phyloP scores from a whole-genome alignment of 2,797 vertebrate genomes.

The Cyprinella venusta region DNA sequence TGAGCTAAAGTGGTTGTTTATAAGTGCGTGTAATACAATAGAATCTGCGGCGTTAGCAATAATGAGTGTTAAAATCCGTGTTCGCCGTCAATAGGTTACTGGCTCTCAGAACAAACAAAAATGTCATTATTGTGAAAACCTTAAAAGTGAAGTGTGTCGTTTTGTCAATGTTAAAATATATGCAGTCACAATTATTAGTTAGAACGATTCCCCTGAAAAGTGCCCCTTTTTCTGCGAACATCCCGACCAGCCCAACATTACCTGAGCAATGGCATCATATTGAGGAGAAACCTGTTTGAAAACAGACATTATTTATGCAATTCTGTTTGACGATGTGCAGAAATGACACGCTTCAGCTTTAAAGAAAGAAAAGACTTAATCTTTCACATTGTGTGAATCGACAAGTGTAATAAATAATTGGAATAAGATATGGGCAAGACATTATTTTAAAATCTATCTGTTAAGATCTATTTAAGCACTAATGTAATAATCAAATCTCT shows the following conservation, averaged over 20 bases:
- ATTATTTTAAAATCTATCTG: background rate
- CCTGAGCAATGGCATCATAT: background rate
- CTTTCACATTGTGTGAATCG: background rate
- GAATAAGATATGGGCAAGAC: background rate
- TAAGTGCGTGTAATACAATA: background rate
- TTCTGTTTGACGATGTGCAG: background rate
- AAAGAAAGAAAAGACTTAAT: background rate
- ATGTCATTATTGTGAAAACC: background rate
- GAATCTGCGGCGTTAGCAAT: background rate
- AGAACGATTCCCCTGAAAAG: background rate
- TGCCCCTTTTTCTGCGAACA: background rate
- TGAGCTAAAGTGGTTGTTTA: slow-evolving; percentile 8
- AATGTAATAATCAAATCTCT: background rate
- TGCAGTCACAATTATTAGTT: background rate
- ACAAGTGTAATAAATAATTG: background rate
- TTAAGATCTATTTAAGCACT: background rate
- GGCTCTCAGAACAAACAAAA: background rate
- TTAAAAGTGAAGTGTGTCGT: background rate
- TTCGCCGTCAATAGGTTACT: background rate
- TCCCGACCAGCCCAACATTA: background rate
- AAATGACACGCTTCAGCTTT: slow-evolving; percentile 2
- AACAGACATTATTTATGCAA: background rate
- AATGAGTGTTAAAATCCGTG: background rate
- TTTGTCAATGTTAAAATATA: background rate
- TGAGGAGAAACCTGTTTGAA: background rate